Evolutionary conservation across 2,888 invertebrate genomes (phyloP).

Genomic region (Gibbula magus): DNA sequence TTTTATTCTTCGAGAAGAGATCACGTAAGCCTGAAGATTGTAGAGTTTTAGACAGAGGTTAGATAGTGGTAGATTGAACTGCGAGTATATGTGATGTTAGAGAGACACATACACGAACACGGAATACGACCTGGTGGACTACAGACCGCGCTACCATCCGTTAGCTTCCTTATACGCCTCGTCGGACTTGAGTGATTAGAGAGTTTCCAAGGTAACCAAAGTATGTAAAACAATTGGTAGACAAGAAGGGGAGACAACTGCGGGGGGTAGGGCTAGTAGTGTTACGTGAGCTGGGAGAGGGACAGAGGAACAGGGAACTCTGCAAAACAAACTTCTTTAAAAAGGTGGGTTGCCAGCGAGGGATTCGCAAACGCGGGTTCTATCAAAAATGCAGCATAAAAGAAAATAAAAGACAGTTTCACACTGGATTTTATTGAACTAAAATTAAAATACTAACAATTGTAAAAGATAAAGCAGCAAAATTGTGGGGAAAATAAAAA

Average conservation of each 20-base stretch:
- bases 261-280: not conserved
- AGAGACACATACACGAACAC: not conserved
- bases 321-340: not conserved
- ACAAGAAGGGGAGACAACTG: not conserved
- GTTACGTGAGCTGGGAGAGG: conserved; percentile 9
- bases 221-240: not conserved
- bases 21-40: too few relatives aligned
- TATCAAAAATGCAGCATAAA: not conserved
- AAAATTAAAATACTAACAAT: not conserved
- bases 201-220: not conserved
- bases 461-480: conserved; percentile 5
- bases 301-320: not conserved
- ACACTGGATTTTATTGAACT: not conserved
- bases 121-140: not conserved
- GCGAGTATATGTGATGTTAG: not conserved
- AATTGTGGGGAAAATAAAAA: conserved; percentile 18
- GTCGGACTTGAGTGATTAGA: conserved; percentile 17
- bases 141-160: not conserved
- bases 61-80: not conserved
- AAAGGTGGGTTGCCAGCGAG: not conserved
- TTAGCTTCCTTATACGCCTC: conserved; percentile 1
- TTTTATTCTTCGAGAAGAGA: too few relatives aligned
- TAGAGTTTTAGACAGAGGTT: not conserved
- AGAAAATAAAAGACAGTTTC: not conserved
- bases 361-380: not conserved